A percentile compares a stretch with the other conserved stretches of the same genome.
Evolutionary conservation across 1,140 invertebrate genomes (phyloP).

Genomic region (Meloidogyne floridensis): DNA sequence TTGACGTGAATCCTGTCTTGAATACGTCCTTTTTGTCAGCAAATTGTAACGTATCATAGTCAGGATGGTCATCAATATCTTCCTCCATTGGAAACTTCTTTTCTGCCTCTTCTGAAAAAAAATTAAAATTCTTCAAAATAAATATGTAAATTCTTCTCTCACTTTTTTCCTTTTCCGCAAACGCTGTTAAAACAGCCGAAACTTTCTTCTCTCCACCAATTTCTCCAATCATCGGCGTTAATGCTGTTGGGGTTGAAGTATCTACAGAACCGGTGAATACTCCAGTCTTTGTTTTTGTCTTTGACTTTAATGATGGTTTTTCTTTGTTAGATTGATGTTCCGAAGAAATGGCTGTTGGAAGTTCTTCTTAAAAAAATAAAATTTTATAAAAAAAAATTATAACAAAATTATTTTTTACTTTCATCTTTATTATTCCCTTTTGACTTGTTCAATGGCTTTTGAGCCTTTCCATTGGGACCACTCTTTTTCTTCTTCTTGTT

Average conservation of each 20-base stretch:
- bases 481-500: not conserved
- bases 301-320: not conserved
- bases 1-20: slow-evolving; percentile 3
- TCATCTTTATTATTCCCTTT: not conserved
- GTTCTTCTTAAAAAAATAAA: not conserved
- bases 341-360: not conserved
- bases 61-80: slow-evolving; percentile 1
- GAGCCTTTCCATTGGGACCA: not conserved
- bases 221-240: not conserved
- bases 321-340: not conserved
- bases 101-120: not conserved
- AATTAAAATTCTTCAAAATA: not conserved
- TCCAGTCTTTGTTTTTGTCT: not conserved
- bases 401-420: not conserved
- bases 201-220: not conserved
- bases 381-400: not conserved
- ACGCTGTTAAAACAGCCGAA: not conserved
- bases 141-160: not conserved
- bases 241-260: not conserved
- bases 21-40: slow-evolving; percentile 6
- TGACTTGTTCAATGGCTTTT: not conserved
- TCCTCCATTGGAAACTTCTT: slow-evolving; percentile 4
- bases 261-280: not conserved
- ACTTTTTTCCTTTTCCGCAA: not conserved
- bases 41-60: not conserved